phyloP scores from a whole-genome alignment of 2,113 vertebrate species.

The Oplegnathus fasciatus region DNA sequence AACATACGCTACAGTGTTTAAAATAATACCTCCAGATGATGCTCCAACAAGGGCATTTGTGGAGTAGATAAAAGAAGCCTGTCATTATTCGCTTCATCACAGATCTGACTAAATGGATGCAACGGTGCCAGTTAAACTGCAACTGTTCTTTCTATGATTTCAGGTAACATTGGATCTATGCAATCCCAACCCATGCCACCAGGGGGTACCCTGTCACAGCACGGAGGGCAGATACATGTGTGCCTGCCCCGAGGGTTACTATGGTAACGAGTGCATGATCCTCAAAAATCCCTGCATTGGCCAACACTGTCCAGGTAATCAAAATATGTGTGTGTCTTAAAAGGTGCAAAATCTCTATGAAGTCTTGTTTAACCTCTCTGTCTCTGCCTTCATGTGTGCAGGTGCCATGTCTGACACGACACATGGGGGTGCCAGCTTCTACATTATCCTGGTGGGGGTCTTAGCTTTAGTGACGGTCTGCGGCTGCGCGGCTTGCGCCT shows the following conservation, averaged over 20 bases:
- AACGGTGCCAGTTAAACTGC: background rate
- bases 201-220: slow-evolving; percentile 77
- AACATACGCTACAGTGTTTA: no score
- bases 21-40: background rate
- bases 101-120: background rate
- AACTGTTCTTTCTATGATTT: slow-evolving; percentile 19
- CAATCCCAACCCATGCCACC: slow-evolving; percentile 84
- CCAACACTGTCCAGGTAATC: slow-evolving; percentile 83
- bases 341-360: background rate
- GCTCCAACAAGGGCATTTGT: background rate
- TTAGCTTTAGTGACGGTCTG: slow-evolving; percentile 77
- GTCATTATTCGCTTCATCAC: background rate
- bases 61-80: background rate
- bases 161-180: slow-evolving; percentile 79
- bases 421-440: slow-evolving; percentile 74
- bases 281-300: slow-evolving; percentile 80
- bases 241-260: slow-evolving; percentile 82
- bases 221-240: slow-evolving; percentile 79
- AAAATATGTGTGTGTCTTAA: background rate
- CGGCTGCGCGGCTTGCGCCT: slow-evolving; percentile 74
- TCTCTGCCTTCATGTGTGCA: slow-evolving; percentile 28
- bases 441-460: slow-evolving; percentile 82
- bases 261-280: slow-evolving; percentile 81
- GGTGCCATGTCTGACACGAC: slow-evolving; percentile 75
- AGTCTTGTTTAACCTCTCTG: background rate